Conservation (phyloP, 2,113 vertebrate genomes). For the Macroglossus sobrinus region DNA sequence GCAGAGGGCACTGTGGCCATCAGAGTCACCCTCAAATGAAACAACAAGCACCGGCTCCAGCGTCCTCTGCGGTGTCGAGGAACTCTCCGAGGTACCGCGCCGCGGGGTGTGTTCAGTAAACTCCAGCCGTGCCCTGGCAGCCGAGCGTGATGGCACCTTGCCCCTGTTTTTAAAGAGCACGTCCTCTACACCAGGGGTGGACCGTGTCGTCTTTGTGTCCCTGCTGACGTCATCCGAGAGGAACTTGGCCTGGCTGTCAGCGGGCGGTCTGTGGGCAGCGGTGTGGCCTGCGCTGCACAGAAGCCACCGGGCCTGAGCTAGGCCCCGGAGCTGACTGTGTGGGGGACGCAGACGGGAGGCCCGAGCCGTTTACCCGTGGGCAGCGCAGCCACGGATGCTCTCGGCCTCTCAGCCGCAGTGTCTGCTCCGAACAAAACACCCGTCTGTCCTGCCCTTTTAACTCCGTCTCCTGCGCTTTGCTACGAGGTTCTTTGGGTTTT, state of each 20-base stretch:
- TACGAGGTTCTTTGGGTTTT: background rate
- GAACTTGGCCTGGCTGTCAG: background rate
- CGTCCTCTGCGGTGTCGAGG: constrained; percentile 11
- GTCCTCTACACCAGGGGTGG: background rate
- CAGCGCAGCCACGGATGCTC: background rate
- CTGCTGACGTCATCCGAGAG: background rate
- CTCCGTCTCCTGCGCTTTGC: background rate
- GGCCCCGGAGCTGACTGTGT: background rate
- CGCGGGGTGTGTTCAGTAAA: constrained; percentile 2
- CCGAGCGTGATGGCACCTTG: background rate
- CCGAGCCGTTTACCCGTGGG: background rate
- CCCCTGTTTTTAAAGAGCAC: background rate
- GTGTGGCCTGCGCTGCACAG: too few relatives aligned
- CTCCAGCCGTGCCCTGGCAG: background rate
- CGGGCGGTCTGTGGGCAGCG: background rate
- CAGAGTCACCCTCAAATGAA: background rate
- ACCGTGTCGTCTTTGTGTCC: background rate
- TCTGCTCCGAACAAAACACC: background rate
- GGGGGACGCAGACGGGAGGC: background rate
- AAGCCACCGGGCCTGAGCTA: too few relatives aligned
- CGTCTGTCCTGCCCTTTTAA: background rate
- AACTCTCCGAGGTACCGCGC: constrained; percentile 2
- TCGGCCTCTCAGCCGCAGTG: background rate
- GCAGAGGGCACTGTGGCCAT: constrained; percentile 66
- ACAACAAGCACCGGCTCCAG: background rate